These are phyloP conservation scores for Neuroterus valhalla DNA, from an alignment of 1,140 invertebrate genomes.

Conservation along the genomic window DNA sequence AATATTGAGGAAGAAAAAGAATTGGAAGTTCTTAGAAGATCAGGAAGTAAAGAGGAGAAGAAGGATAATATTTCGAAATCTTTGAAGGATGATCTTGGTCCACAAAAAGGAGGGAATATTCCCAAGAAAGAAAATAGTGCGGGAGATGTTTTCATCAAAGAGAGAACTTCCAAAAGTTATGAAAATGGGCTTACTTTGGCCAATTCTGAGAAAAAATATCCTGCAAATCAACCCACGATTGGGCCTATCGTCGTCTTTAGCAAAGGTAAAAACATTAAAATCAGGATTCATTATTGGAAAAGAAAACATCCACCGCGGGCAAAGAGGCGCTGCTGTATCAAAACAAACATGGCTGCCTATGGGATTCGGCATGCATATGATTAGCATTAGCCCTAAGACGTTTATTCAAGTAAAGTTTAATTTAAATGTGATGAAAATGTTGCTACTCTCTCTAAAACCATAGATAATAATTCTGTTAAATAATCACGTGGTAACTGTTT, in stretches of 20 bases:
- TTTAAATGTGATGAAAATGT: too few relatives aligned
- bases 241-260: constrained; percentile 56
- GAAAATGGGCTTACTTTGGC: not conserved
- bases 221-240: constrained; percentile 53
- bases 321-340: too few relatives aligned
- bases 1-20: constrained; percentile 49
- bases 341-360: too few relatives aligned
- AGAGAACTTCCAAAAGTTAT: not conserved
- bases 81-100: not conserved
- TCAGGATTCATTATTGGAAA: too few relatives aligned
- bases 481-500: too few relatives aligned
- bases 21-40: constrained; percentile 45
- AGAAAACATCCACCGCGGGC: too few relatives aligned
- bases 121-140: not conserved
- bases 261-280: constrained; percentile 56
- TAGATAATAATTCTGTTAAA: too few relatives aligned
- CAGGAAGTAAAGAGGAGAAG: constrained; percentile 41
- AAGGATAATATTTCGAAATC: constrained; percentile 3
- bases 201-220: not conserved
- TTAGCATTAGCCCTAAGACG: too few relatives aligned
- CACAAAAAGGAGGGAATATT: not conserved
- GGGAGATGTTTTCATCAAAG: not conserved
- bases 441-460: too few relatives aligned
- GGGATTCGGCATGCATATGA: too few relatives aligned
- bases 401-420: too few relatives aligned